A percentile compares a stretch with the other conserved stretches of the same genome.
phyloP scores from a whole-genome alignment of 2,113 vertebrate species.

The Ceyx margarethae region DNA sequence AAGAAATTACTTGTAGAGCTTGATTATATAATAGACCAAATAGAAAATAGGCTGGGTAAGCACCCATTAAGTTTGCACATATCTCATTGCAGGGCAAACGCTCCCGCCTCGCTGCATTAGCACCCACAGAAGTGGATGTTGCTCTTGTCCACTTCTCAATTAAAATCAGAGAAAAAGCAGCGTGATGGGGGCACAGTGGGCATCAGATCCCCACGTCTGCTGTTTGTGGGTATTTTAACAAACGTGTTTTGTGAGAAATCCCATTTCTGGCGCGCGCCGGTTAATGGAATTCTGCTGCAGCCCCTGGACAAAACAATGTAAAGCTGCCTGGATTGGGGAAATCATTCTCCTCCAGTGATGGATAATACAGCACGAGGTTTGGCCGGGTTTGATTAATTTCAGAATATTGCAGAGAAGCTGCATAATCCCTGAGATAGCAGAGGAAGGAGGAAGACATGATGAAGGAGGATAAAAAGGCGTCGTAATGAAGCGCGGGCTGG shows the following conservation, averaged over 20 bases:
- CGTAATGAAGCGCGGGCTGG: slow-evolving; percentile 48
- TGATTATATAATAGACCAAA: slow-evolving; percentile 68
- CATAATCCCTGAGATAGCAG: slow-evolving; percentile 78
- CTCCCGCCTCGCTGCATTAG: background rate
- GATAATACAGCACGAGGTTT: slow-evolving; percentile 77
- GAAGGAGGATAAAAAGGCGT: slow-evolving; percentile 60
- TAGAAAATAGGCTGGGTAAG: slow-evolving; percentile 29
- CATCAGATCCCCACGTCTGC: slow-evolving; percentile 5
- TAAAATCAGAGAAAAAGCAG: slow-evolving; percentile 52
- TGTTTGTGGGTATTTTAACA: slow-evolving; percentile 56
- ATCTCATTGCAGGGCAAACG: slow-evolving; percentile 22
- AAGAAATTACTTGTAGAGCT: slow-evolving; percentile 72
- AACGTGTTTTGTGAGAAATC: slow-evolving; percentile 61
- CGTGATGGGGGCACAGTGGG: slow-evolving; percentile 8
- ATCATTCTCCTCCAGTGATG: slow-evolving; percentile 68
- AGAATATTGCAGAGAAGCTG: slow-evolving; percentile 77
- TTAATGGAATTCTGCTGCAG: slow-evolving; percentile 73
- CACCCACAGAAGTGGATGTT: slow-evolving; percentile 1
- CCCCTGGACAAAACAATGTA: slow-evolving; percentile 73
- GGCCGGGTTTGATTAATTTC: slow-evolving; percentile 82
- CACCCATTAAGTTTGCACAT: slow-evolving; percentile 23
- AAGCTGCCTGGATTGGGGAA: slow-evolving; percentile 65
- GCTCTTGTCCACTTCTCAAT: slow-evolving; percentile 46
- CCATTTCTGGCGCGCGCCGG: slow-evolving; percentile 4
- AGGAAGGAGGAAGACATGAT: slow-evolving; percentile 58